These are phyloP conservation scores for Drosophila dunni DNA, from an alignment of 1,140 invertebrate genomes.

Conservation along the genomic window DNA sequence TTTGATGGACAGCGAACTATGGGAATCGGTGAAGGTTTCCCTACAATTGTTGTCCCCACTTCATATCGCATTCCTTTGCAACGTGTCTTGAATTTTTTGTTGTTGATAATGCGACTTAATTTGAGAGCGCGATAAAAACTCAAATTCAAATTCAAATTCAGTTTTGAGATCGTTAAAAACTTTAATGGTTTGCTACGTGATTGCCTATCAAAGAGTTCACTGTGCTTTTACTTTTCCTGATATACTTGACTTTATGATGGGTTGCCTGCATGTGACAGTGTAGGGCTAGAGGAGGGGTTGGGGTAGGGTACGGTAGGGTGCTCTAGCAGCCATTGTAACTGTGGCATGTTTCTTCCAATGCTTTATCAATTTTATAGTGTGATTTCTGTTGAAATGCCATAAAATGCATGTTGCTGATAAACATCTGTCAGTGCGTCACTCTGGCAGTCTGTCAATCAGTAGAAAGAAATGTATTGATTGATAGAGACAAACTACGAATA, in stretches of 20 bases:
- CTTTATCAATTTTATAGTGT: constrained; percentile 74
- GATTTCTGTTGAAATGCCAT: constrained; percentile 74
- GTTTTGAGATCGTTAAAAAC: constrained; percentile 31
- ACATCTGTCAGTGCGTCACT: constrained; percentile 64
- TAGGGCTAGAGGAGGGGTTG: background rate
- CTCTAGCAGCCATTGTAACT: constrained; percentile 5
- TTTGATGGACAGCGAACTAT: constrained; percentile 30
- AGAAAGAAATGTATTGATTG: constrained; percentile 17
- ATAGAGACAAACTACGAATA: constrained; percentile 17
- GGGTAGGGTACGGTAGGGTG: background rate
- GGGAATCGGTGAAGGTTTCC: constrained; percentile 14
- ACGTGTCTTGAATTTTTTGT: constrained; percentile 48
- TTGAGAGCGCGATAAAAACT: constrained; percentile 18
- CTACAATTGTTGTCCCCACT: background rate
- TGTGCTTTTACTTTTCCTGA: background rate
- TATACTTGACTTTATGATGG: background rate
- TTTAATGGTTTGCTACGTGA: constrained; percentile 29
- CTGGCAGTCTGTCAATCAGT: constrained; percentile 54
- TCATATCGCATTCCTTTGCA: constrained; percentile 1
- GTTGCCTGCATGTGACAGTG: constrained; percentile 9
- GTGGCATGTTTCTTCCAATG: constrained; percentile 32
- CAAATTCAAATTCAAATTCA: constrained; percentile 28
- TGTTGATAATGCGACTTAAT: constrained; percentile 27
- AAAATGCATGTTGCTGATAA: constrained; percentile 70
- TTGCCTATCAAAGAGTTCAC: constrained; percentile 4